Evolutionary conservation across 2,113 vertebrate species (phyloP), one percentile per base, ranked within the genome.

Genomic region (Blennius ocellaris): DNA sequence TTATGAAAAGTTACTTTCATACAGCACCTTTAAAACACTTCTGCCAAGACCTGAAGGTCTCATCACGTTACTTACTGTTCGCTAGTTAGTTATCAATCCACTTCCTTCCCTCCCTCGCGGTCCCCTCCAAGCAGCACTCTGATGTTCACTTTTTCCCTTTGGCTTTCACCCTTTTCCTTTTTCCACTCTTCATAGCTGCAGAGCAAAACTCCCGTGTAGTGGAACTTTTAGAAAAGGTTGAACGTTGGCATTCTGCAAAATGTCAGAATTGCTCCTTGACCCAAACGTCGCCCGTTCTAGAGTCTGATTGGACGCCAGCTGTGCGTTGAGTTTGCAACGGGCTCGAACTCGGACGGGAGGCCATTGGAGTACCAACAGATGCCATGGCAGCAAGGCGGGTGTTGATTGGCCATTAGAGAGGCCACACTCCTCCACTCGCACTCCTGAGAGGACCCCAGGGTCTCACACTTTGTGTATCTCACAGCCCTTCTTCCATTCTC

Each of bases 361-460:
- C 85, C 80, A 82, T 82, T 62, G 89, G 84, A 89, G 78, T 66
- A 86, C 85, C 86, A 91, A 84, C 90, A 92, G 91, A 93, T 92
- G 89, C 88, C 74, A 86, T 78, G 82, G 90, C 85, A 89, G 87
- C 75, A 59, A 87, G 82, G 70, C 91, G 79, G 89, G 92, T 92
- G 92, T 92, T 93, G 93, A 93, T 94, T 94, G 92, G 91, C 90
- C 90, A 90, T 93, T 92, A 93, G 90, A 92, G 89, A 84, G 87
- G 86, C 87, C 87, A 85, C 80, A 81, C 87, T 91, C 82, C 81
- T 85, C 82, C 69, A 78, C 81, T 84, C 77, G 21, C 88, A 76
- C 85, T 90, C 72, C 83, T 78, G 62, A 76, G 78, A 87, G 69
- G 82, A 88, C 85, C 83, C 70, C 53, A 49, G 83, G 80, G 87